Evolutionary conservation across 2,113 vertebrate genomes (phyloP), one percentile per base, ranked within the genome.

Genomic region (Bufo bufo): DNA sequence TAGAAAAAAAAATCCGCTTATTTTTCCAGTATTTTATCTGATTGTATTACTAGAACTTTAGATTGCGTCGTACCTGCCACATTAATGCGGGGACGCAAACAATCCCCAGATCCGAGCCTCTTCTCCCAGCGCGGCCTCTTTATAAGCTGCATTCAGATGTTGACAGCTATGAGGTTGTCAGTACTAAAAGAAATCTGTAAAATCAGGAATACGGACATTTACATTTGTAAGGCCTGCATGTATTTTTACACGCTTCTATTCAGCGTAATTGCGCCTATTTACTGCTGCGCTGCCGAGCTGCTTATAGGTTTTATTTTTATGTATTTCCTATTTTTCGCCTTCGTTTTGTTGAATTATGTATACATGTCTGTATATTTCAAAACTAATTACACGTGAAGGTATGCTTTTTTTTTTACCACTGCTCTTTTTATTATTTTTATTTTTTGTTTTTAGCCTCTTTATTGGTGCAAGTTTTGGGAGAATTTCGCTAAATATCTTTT

Each of bases 181-280:
- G 58, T 13, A 10, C 19, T 82, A 20, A 47, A 65, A 20, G 63
- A n/a, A 66, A 82, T 49, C 45, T 49, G 59, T 82, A 82, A 47
- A 66, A 82, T 82, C 59, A 50, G 43, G 45, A 19, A 50, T 63
- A 72, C 43, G 4, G 33, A 72, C 45, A 82, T 82, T 66, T 82
- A 50, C 81, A 82, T 82, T 82, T 82, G 45, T 82, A 66, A 66
- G 61, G 59, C n/a, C 59, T 23, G 19, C 20, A 16, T 79, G 20
- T 66, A 47, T 82, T 65, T 82, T 66, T 82, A 49, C 12, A 47
- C 79, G 20, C 50, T 12, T 4, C 61, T 49, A 50, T 82, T 63
- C 81, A 66, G 59, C 17, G 66, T 82, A 82, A 82, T 66, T 49
- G 61, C 16, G 23, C 19, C 81, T 50, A 82, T 66, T 66, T 63